phyloP scores from a whole-genome alignment of 35 echinoderm and acorn worm genomes.

The Anneissia japonica region DNA sequence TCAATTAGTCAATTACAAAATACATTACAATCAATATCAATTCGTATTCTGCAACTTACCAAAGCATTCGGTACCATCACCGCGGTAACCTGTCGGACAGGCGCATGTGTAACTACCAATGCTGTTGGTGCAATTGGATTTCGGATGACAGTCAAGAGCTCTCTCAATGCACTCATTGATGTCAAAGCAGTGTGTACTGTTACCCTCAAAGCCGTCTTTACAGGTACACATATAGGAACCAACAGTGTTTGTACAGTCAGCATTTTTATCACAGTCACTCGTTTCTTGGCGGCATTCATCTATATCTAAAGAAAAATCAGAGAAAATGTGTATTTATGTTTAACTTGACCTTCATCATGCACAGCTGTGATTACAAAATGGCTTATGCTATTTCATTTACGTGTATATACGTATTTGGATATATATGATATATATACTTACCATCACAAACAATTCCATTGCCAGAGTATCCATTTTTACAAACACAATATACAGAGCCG shows the following conservation, averaged over 20 bases:
- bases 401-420: background rate
- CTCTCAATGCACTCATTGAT: slow-evolving; percentile 20
- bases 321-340: background rate
- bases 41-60: slow-evolving; percentile 19
- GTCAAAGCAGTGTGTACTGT: slow-evolving; percentile 13
- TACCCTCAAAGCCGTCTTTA: slow-evolving; percentile 15
- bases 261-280: slow-evolving; percentile 8
- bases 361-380: no score
- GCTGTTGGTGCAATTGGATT: slow-evolving; percentile 26
- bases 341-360: no score
- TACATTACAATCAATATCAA: no score
- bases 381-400: no score
- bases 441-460: slow-evolving; percentile 27
- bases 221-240: slow-evolving; percentile 26
- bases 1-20: no score
- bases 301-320: background rate
- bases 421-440: slow-evolving; percentile 2
- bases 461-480: slow-evolving; percentile 18
- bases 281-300: background rate
- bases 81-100: slow-evolving; percentile 25
- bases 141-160: slow-evolving; percentile 29
- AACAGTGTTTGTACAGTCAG: slow-evolving; percentile 11
- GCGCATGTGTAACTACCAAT: slow-evolving; percentile 18
- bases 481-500: slow-evolving; percentile 14
- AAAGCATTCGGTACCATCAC: slow-evolving; percentile 31